Conservation (phyloP, 2,888 invertebrate species). For the Ophraella communa region DNA sequence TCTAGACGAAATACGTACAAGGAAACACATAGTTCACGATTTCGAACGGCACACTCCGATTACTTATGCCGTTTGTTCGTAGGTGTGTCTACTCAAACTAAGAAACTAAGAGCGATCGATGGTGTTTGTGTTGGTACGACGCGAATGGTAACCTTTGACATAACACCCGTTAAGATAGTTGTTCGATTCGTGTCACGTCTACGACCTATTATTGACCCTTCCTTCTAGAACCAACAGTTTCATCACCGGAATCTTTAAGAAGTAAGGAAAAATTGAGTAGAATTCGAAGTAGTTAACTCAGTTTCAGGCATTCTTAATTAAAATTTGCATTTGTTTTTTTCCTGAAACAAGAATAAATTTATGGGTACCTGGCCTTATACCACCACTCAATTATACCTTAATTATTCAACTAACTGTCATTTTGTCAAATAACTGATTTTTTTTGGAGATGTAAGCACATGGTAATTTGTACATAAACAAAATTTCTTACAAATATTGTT, state of each 20-base stretch:
- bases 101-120: neutral
- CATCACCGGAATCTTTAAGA: conserved; percentile 1
- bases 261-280: neutral
- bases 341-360: no score
- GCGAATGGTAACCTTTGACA: conserved; percentile 25
- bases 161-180: conserved; percentile 30
- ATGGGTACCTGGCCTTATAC: no score
- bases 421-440: no score
- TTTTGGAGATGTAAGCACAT: no score
- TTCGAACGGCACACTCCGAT: conserved; percentile 3
- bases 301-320: no score
- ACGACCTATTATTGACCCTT: conserved; percentile 30
- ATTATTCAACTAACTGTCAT: no score
- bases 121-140: neutral
- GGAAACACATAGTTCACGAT: conserved; percentile 4
- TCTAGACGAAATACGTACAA: neutral
- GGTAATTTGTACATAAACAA: no score
- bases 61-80: neutral
- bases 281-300: no score
- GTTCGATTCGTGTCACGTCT: conserved; percentile 27
- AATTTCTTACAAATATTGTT: no score
- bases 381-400: no score
- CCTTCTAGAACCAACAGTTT: conserved; percentile 13
- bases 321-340: no score
- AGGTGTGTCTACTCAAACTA: conserved; percentile 10